Evolutionary conservation across 2,888 invertebrate species (phyloP).

Genomic region (Tanypteryx hageni): DNA sequence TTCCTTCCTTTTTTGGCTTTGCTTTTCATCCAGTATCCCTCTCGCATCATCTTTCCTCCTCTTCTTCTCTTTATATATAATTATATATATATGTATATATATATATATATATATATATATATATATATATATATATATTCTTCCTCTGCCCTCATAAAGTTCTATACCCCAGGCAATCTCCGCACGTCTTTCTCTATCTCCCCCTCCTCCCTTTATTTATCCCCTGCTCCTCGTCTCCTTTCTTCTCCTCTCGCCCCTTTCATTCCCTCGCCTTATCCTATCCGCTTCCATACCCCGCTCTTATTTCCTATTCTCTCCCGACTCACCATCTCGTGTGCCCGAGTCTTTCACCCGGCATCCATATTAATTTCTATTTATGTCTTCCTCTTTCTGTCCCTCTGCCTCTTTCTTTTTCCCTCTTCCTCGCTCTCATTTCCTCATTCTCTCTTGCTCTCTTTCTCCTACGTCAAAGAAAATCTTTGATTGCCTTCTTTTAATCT

Average conservation of each 20-base stretch:
- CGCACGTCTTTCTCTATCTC: background rate
- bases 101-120: no score
- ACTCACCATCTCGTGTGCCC: background rate
- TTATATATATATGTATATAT: no score
- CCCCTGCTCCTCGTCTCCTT: background rate
- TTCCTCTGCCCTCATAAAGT: no score
- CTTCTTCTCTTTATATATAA: background rate
- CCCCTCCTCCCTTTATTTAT: background rate
- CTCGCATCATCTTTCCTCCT: background rate
- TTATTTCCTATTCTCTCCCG: background rate
- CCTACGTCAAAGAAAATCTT: no score
- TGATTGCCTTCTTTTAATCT: no score
- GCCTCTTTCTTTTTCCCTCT: conserved; percentile 1
- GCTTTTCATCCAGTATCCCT: background rate
- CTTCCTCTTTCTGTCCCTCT: background rate
- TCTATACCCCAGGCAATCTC: no score
- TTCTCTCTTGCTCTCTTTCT: no score
- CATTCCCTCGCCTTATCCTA: background rate
- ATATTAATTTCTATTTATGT: conserved; percentile 32
- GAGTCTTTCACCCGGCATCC: background rate
- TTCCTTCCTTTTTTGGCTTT: background rate
- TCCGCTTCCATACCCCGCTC: background rate
- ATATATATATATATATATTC: no score
- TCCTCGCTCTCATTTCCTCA: background rate
- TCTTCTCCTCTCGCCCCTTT: background rate